Evolutionary conservation across 2,797 vertebrate species (phyloP).

Genomic region (Pempheris klunzingeri): DNA sequence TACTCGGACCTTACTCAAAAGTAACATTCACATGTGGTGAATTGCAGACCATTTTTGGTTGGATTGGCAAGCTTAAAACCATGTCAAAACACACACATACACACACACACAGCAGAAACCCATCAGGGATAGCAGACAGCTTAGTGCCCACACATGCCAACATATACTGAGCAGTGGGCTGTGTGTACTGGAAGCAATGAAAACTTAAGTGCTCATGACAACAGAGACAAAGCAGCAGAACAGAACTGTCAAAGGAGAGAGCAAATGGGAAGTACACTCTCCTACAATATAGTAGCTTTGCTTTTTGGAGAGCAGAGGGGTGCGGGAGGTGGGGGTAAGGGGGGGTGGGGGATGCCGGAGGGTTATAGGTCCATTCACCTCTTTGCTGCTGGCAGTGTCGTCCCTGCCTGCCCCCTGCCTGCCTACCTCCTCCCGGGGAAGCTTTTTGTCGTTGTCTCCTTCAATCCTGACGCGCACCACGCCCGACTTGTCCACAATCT

Average conservation of each 20-base stretch:
- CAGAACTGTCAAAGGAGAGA: conserved; percentile 50
- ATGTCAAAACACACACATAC: too few relatives aligned
- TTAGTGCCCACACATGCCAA: conserved; percentile 25
- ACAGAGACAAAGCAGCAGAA: conserved; percentile 43
- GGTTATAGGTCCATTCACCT: conserved; percentile 80
- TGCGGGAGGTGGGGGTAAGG: not conserved
- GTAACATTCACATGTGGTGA: conserved; percentile 4
- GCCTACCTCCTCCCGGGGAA: conserved; percentile 91
- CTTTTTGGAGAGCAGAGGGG: conserved; percentile 1
- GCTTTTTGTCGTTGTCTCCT: conserved; percentile 94
- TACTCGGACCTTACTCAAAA: not conserved
- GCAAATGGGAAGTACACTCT: conserved; percentile 39
- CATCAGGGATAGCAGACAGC: conserved; percentile 26
- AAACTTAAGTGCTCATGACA: conserved; percentile 41
- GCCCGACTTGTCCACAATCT: conserved; percentile 96
- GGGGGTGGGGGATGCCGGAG: too few relatives aligned
- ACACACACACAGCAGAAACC: not conserved
- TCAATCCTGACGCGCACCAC: conserved; percentile 95
- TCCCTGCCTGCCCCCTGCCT: conserved; percentile 83
- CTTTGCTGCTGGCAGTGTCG: conserved; percentile 81
- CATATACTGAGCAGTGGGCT: conserved; percentile 21
- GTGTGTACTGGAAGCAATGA: conserved; percentile 31
- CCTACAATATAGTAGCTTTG: conserved; percentile 32
- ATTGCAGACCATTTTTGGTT: conserved; percentile 7
- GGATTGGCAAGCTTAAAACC: not conserved